A percentile compares a stretch with the other conserved stretches of the same genome.
phyloP scores from a whole-genome alignment of 30 jellyfish, hydroid and myxozoan species.

The Thelohanellus kitauei region DNA sequence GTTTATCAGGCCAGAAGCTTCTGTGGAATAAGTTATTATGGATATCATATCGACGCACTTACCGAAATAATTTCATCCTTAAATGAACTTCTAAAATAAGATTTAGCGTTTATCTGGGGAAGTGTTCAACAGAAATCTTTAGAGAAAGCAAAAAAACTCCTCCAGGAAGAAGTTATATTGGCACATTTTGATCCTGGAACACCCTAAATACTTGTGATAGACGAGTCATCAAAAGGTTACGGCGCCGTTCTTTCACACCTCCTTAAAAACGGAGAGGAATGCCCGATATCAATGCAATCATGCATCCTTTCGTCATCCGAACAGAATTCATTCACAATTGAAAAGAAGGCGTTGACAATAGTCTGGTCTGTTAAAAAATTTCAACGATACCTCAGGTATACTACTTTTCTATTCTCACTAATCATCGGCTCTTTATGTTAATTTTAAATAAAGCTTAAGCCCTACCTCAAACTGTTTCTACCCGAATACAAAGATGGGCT shows the following conservation, averaged over 20 bases:
- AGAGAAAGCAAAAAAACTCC: neutral
- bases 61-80: conserved; percentile 6
- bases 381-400: conserved; percentile 21
- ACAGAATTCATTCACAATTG: conserved; percentile 15
- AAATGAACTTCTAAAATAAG: conserved; percentile 3
- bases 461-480: conserved; percentile 19
- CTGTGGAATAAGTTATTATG: conserved; percentile 16
- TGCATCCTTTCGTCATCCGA: conserved; percentile 6
- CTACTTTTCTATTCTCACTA: conserved; percentile 16
- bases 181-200: conserved; percentile 24
- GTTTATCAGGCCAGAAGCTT: conserved; percentile 5
- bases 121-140: conserved; percentile 7
- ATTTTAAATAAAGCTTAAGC: conserved; percentile 10
- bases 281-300: conserved; percentile 18
- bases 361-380: conserved; percentile 22
- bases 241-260: conserved; percentile 31
- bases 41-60: conserved; percentile 2
- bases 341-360: conserved; percentile 24
- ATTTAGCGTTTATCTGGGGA: conserved; percentile 7
- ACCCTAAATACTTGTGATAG: conserved; percentile 6
- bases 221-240: conserved; percentile 27
- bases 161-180: conserved; percentile 2
- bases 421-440: conserved; percentile 11
- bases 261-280: conserved; percentile 12
- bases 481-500: conserved; percentile 18